Conservation (phyloP, 2,113 vertebrate genomes). For the Pelmatolapia mariae region DNA sequence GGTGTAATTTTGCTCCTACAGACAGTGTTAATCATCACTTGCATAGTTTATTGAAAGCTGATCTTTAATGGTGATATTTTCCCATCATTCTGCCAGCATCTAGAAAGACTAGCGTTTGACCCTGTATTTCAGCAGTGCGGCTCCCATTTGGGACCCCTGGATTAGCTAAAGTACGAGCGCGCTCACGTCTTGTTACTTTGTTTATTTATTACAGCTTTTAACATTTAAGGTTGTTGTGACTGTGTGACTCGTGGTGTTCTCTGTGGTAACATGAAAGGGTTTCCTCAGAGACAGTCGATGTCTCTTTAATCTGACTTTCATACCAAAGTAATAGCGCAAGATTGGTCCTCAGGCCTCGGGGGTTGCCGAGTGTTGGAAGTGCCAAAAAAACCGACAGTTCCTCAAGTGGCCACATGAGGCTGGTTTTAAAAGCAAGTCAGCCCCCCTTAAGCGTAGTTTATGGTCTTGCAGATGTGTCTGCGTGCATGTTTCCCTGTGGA, state of each 20-base stretch:
- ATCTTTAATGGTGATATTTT: not conserved
- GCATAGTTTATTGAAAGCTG: not conserved
- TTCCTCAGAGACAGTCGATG: not conserved
- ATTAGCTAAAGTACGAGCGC: not conserved
- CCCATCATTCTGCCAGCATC: not conserved
- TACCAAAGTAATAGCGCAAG: not conserved
- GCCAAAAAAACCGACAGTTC: not conserved
- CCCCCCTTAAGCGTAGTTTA: not conserved
- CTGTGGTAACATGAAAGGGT: not conserved
- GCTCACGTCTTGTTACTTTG: not conserved
- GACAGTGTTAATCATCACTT: not conserved
- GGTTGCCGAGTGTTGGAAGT: not conserved
- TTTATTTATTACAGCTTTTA: not conserved
- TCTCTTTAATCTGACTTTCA: not conserved
- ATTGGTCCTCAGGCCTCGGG: not conserved
- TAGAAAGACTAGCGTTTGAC: not conserved
- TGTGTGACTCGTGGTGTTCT: not conserved
- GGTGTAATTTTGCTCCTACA: not conserved
- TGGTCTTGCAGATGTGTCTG: not conserved
- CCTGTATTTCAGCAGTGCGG: not conserved
- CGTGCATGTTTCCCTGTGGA: not conserved
- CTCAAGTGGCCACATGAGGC: not conserved
- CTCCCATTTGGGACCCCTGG: not conserved
- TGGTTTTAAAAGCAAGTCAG: not conserved
- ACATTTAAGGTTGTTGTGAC: not conserved